A percentile compares a stretch with the other conserved stretches of the same genome.
Conservation (phyloP, 2,888 invertebrate genomes). For the Tipula unca region DNA sequence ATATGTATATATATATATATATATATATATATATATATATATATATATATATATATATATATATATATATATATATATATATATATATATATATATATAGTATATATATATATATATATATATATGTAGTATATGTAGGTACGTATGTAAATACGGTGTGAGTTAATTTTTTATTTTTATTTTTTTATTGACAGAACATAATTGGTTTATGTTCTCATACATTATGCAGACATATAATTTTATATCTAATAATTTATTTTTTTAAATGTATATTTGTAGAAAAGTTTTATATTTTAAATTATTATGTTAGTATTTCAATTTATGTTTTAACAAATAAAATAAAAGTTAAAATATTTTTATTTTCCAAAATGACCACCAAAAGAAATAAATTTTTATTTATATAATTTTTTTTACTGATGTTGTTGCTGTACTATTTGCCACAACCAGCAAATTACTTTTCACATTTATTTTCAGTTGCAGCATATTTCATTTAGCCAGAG, state of each 20-base stretch:
- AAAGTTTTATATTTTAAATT: not conserved
- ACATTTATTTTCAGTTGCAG: not conserved
- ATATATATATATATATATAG: no score
- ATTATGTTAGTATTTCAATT: not conserved
- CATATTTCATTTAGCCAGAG: not conserved
- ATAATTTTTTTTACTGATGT: not conserved
- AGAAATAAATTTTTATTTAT: conserved; percentile 8
- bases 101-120: no score
- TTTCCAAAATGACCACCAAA: not conserved
- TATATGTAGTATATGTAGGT: no score
- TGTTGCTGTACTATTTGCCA: not conserved
- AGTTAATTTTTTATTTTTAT: not conserved
- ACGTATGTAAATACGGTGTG: not conserved
- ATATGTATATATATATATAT: no score
- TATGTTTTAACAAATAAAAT: not conserved
- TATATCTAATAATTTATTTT: no score
- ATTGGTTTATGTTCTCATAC: not conserved
- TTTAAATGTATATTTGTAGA: not conserved
- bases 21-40: no score
- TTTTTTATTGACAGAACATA: not conserved
- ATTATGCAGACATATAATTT: no score
- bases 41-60: no score
- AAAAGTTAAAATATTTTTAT: not conserved
- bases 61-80: no score
- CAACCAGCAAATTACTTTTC: not conserved